phyloP scores from a whole-genome alignment of 2,113 vertebrate genomes.

The Athene noctua region DNA sequence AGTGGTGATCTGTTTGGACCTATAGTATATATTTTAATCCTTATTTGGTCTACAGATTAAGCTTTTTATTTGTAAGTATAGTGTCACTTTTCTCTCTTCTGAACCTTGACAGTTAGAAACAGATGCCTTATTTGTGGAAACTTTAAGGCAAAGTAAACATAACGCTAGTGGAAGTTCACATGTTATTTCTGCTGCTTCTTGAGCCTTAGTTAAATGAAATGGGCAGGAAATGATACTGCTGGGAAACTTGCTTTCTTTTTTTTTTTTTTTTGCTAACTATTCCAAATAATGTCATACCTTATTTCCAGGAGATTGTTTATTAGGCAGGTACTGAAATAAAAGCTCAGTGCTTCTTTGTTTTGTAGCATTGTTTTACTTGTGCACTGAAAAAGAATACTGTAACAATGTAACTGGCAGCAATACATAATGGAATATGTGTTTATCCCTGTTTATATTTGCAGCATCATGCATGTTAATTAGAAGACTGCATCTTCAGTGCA shows the following conservation, averaged over 20 bases:
- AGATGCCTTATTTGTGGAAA: not conserved
- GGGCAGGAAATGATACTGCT: not conserved
- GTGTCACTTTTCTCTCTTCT: not conserved
- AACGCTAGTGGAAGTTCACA: not conserved
- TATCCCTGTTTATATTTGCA: slow-evolving; percentile 35
- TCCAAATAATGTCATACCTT: not conserved
- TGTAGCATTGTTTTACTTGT: not conserved
- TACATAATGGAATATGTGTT: slow-evolving; percentile 21
- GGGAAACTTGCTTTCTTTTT: not conserved
- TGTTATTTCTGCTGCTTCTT: not conserved
- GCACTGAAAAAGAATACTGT: not conserved
- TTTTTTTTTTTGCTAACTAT: not conserved
- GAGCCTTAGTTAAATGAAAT: not conserved
- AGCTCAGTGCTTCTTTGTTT: not conserved
- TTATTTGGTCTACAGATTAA: not conserved
- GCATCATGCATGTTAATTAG: slow-evolving; percentile 64
- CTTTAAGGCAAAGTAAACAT: not conserved
- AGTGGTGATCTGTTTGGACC: not conserved
- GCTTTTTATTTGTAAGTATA: not conserved
- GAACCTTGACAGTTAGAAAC: not conserved
- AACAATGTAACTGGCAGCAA: slow-evolving; percentile 38
- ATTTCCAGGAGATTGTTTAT: not conserved
- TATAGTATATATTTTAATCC: not conserved
- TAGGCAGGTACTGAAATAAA: slow-evolving; percentile 3
- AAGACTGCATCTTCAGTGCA: not conserved